Conservation (phyloP, 53 echinoderm and acorn worm genomes). For the Arbacia lixula region DNA sequence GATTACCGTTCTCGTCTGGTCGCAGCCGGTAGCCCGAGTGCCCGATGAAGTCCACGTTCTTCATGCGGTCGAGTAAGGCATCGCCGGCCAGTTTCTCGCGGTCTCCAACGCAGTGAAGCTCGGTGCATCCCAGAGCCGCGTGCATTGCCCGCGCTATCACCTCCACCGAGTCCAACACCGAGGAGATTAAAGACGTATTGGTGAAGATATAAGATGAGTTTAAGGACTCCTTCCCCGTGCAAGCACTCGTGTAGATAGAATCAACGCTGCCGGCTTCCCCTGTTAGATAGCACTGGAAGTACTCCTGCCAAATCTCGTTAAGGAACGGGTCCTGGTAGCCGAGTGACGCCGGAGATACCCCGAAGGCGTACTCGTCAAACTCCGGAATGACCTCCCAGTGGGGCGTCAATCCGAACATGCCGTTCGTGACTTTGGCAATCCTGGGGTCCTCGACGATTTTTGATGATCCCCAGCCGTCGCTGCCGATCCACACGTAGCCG, state of each 20-base stretch:
- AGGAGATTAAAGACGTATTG: constrained; percentile 48
- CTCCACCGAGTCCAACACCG: constrained; percentile 81
- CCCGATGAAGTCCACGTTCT: constrained; percentile 69
- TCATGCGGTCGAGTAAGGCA: constrained; percentile 69
- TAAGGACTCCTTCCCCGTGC: constrained; percentile 64
- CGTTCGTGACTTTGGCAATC: constrained; percentile 66
- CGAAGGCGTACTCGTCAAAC: constrained; percentile 58
- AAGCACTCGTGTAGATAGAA: constrained; percentile 24
- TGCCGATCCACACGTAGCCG: constrained; percentile 89
- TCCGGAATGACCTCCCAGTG: constrained; percentile 46
- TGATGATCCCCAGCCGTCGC: constrained; percentile 79
- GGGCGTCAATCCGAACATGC: constrained; percentile 78
- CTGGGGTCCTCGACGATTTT: constrained; percentile 56
- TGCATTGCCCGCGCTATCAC: constrained; percentile 75
- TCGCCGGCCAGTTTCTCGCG: constrained; percentile 22
- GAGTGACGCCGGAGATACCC: constrained; percentile 33
- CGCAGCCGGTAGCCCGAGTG: constrained; percentile 59
- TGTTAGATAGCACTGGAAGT: constrained; percentile 60
- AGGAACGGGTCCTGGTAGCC: constrained; percentile 79
- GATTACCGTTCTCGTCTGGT: constrained; percentile 65
- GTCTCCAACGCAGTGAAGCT: background rate
- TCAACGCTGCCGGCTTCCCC: background rate
- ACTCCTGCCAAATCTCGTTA: constrained; percentile 76
- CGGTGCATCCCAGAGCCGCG: constrained; percentile 41
- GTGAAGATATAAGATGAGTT: constrained; percentile 50